Evolutionary conservation across 2,113 vertebrate genomes (phyloP).

Genomic region (Proteles cristata): DNA sequence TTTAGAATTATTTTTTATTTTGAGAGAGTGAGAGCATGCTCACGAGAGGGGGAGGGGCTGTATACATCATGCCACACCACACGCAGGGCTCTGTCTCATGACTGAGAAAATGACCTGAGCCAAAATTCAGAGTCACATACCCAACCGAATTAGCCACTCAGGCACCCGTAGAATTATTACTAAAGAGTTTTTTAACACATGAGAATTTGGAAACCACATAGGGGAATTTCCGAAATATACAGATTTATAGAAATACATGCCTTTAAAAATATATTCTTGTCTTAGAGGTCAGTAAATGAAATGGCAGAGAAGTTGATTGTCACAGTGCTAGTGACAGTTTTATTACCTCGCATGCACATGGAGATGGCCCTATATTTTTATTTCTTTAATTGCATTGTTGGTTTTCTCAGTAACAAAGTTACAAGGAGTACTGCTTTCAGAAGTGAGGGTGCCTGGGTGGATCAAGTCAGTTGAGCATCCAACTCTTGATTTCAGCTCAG

Average conservation of each 20-base stretch:
- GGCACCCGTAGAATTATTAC: no score
- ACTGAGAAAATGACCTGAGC: no score
- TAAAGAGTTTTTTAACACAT: background rate
- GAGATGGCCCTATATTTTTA: background rate
- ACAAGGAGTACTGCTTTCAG: background rate
- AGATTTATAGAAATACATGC: background rate
- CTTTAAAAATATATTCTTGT: background rate
- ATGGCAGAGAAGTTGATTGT: background rate
- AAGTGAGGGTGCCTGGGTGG: background rate
- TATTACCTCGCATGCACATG: background rate
- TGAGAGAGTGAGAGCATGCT: no score
- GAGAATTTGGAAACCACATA: background rate
- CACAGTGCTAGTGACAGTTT: background rate
- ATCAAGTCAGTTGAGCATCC: no score
- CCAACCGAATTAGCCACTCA: no score
- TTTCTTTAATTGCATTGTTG: background rate
- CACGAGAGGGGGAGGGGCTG: no score
- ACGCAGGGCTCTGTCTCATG: no score
- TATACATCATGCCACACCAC: no score
- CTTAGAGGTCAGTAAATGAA: background rate
- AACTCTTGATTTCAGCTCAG: no score
- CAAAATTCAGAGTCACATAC: no score
- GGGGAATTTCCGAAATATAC: background rate
- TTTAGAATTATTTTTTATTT: background rate
- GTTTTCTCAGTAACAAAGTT: conserved; percentile 11